Percentiles rank a stretch among this genome's conserved stretches.
These are phyloP conservation scores for Austrofundulus limnaeus DNA, from an alignment of 2,113 vertebrate species.

Conservation along the genomic window DNA sequence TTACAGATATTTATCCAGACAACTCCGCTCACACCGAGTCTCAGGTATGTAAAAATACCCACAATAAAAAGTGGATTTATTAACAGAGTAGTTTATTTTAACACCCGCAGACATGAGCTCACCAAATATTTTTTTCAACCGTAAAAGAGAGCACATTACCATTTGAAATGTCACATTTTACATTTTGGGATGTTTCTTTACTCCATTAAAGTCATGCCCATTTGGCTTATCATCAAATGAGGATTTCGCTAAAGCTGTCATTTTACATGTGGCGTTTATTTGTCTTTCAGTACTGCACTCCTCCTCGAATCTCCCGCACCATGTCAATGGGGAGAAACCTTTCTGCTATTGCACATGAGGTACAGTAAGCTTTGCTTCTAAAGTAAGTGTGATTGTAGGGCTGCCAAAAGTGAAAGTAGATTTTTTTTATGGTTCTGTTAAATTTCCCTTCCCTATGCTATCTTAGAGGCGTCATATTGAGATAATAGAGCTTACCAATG, in stretches of 20 bases:
- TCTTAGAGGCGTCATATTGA: slow-evolving; percentile 85
- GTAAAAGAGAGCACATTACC: slow-evolving; percentile 27
- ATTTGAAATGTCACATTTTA: slow-evolving; percentile 48
- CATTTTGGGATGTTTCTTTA: slow-evolving; percentile 23
- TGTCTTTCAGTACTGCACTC: slow-evolving; percentile 71
- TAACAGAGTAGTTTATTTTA: slow-evolving; percentile 20
- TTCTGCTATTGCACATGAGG: slow-evolving; percentile 71
- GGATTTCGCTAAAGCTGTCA: slow-evolving; percentile 20
- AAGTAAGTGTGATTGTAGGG: slow-evolving; percentile 9
- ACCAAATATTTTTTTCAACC: slow-evolving; percentile 9
- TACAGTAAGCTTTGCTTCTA: slow-evolving; percentile 21
- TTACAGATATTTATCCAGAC: slow-evolving; percentile 73
- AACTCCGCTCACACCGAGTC: slow-evolving; percentile 54
- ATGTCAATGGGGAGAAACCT: slow-evolving; percentile 74
- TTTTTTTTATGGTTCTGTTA: not conserved
- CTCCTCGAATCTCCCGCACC: slow-evolving; percentile 70
- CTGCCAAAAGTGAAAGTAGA: not conserved
- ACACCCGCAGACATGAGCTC: slow-evolving; percentile 1
- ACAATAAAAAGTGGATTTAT: not conserved
- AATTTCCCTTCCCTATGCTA: not conserved
- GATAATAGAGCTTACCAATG: slow-evolving; percentile 91
- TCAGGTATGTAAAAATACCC: slow-evolving; percentile 51
- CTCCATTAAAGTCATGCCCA: slow-evolving; percentile 19
- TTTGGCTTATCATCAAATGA: slow-evolving; percentile 5
- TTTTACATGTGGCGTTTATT: slow-evolving; percentile 41